Base-by-base conservation (phyloP, 2,797 vertebrate species). In the Semotilus atromaculatus region DNA sequence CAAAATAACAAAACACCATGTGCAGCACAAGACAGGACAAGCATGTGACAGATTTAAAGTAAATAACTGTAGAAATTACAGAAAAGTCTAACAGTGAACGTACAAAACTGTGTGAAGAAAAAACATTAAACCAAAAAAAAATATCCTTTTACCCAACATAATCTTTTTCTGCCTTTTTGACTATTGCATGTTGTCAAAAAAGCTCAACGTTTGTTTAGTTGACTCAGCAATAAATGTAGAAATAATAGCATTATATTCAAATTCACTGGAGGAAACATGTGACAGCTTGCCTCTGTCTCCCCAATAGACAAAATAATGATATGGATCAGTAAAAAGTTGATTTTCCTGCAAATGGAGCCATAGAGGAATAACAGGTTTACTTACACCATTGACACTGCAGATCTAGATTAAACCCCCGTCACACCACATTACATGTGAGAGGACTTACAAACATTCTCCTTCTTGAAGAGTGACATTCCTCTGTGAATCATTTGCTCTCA, bases 361-460 rank as follows among this genome's bases (percentile, higher is more conserved):
- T 13, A 38, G 16, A 55, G n/a, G n/a, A 71, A 21, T 18, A 38
- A 81, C n/a, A 72, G 36, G 67, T 60, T 60, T 40, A 58, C 3
- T 4, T 40, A 0, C 10, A 26, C 10, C 14, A 29, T 53, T n/a
- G 6, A 34, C 72, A 55, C 34, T n/a, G n/a, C n/a, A n/a, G n/a
- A n/a, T 29, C 0, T 29, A 11, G 2, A 9, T 6, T 10, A 4
- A n/a, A 53, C n/a, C 11, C 5, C 1, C 2, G 11, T 2, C 21
- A 16, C 1, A 68, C 3, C 34, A 53, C 7, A 8, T 31, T 80
- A 2, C 3, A 10, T n/a, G n/a, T 7, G 2, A 48, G 40, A 48
- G 29, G 34, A 29, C 7, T 16, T 1, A 23, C 34, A 7, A 51
- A 7, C 19, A 2, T 36, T n/a, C 13, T n/a, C 0, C 51, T 55